Conservation (phyloP, 2,888 invertebrate genomes). For the Mesorhabditis belari region DNA sequence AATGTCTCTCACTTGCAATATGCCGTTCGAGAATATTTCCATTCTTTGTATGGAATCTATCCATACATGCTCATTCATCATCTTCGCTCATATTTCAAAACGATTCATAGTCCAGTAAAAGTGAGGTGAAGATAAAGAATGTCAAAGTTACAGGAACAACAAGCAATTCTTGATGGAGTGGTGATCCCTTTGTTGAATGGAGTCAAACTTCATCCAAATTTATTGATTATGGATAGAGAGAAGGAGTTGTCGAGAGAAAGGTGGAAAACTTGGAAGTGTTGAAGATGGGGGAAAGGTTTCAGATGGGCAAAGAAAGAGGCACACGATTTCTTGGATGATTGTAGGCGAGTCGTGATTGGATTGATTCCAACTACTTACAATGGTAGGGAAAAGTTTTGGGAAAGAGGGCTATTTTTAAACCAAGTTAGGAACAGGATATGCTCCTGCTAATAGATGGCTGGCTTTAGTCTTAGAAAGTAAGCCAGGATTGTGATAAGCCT, state of each 20-base stretch:
- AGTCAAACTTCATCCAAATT: slow-evolving; percentile 20
- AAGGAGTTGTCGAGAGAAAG: slow-evolving; percentile 15
- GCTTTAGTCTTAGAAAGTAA: too few relatives aligned
- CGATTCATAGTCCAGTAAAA: too few relatives aligned
- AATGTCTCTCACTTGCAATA: slow-evolving; percentile 11
- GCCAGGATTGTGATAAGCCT: too few relatives aligned
- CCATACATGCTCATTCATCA: slow-evolving; percentile 21
- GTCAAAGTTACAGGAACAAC: background rate
- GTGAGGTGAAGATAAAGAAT: too few relatives aligned
- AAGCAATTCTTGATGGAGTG: background rate
- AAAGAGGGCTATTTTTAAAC: too few relatives aligned
- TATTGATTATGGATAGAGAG: slow-evolving; percentile 12
- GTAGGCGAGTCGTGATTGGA: slow-evolving; percentile 9
- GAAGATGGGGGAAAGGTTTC: background rate
- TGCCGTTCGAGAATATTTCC: slow-evolving; percentile 18
- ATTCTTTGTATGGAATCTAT: slow-evolving; percentile 24
- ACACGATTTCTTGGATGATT: slow-evolving; percentile 17
- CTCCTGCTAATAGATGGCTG: too few relatives aligned
- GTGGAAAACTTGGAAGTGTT: slow-evolving; percentile 2
- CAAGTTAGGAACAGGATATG: too few relatives aligned
- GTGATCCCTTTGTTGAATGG: slow-evolving; percentile 9
- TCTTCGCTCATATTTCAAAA: slow-evolving; percentile 13
- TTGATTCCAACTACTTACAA: slow-evolving; percentile 8
- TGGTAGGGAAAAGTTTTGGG: background rate
- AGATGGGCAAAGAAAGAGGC: slow-evolving; percentile 10